Conservation (phyloP, 2,113 vertebrate species). For the Mormoops blainvillei region DNA sequence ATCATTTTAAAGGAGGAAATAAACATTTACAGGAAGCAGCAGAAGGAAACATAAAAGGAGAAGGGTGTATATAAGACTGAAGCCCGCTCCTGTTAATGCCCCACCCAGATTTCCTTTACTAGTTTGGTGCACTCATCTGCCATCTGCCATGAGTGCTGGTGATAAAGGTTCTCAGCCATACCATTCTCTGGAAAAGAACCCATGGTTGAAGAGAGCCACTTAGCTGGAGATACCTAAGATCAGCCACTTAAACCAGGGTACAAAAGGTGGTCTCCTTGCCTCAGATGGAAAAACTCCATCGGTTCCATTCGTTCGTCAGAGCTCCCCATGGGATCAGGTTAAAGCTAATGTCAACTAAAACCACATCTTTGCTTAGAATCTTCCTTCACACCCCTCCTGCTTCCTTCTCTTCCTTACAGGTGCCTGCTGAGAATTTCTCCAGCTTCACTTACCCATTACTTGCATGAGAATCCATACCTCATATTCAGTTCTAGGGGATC, state of each 20-base stretch:
- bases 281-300: neutral
- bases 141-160: neutral
- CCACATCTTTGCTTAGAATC: neutral
- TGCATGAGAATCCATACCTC: neutral
- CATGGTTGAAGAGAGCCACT: neutral
- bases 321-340: neutral
- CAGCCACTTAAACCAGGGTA: neutral
- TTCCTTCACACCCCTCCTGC: neutral
- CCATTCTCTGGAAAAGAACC: neutral
- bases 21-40: neutral
- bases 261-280: neutral
- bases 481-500: neutral
- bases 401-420: neutral
- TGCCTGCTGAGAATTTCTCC: neutral
- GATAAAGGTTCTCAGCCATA: neutral
- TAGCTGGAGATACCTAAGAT: neutral
- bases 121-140: neutral
- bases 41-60: neutral
- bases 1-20: neutral
- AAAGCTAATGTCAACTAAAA: neutral
- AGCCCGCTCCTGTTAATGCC: neutral
- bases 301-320: neutral
- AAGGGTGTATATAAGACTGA: neutral
- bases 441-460: neutral
- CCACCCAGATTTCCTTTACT: neutral